phyloP scores from a whole-genome alignment of 2,797 vertebrate genomes.

The Poecilia velifera region DNA sequence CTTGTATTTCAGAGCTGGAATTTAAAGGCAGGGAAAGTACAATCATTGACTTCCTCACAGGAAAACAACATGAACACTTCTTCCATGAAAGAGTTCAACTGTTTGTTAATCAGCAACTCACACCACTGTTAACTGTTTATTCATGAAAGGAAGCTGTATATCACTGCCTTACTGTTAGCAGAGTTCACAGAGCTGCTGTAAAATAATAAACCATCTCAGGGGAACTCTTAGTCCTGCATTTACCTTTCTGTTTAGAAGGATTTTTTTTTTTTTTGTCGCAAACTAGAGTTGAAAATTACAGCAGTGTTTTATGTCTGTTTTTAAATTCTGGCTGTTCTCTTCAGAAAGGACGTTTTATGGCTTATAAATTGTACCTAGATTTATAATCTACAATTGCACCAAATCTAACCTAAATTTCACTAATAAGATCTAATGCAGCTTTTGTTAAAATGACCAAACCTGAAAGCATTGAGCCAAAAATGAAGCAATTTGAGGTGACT shows the following conservation, averaged over 20 bases:
- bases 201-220: background rate
- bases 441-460: background rate
- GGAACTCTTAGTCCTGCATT: background rate
- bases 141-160: background rate
- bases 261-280: background rate
- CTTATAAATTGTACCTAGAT: too few species aligned
- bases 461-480: background rate
- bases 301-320: background rate
- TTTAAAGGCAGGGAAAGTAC: background rate
- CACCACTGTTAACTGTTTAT: background rate
- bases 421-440: background rate
- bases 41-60: background rate
- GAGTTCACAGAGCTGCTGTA: background rate
- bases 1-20: background rate
- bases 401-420: too few species aligned
- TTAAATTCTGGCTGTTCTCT: background rate
- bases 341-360: background rate
- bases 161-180: background rate
- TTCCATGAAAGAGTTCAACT: background rate
- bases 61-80: background rate
- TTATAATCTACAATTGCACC: too few species aligned
- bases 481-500: background rate
- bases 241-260: background rate
- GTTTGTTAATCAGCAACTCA: background rate
- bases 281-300: background rate